Conservation (phyloP, 2,888 invertebrate genomes). For the Blera fallax region DNA sequence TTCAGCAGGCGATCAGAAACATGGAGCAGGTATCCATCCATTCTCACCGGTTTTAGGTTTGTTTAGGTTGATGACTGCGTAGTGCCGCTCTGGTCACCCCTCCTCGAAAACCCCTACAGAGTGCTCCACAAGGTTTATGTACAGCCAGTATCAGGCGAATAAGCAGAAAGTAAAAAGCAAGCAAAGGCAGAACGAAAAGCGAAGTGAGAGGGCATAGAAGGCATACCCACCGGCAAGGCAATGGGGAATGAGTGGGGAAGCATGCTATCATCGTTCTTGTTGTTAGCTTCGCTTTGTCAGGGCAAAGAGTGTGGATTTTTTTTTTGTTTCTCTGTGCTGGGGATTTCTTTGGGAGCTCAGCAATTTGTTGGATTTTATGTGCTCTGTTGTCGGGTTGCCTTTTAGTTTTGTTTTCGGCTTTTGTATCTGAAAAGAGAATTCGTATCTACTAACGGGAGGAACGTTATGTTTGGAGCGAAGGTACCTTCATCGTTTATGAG, state of each 20-base stretch:
- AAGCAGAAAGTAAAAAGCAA: neutral
- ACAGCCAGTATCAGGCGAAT: neutral
- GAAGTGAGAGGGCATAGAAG: too few relatives aligned
- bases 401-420: neutral
- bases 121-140: too few relatives aligned
- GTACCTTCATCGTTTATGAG: neutral
- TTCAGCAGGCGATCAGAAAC: slow-evolving; percentile 79
- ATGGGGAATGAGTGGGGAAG: neutral
- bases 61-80: neutral
- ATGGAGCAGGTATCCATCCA: neutral
- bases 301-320: neutral
- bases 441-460: too few relatives aligned
- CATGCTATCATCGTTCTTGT: neutral
- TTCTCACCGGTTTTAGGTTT: slow-evolving; percentile 2
- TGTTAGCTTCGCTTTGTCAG: neutral
- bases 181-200: neutral
- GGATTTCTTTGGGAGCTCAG: slow-evolving; percentile 50
- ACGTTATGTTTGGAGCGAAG: neutral
- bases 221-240: neutral
- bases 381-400: neutral
- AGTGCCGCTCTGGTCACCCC: too few relatives aligned
- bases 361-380: neutral
- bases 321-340: slow-evolving; percentile 43
- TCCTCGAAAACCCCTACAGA: too few relatives aligned
- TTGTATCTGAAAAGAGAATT: neutral